Conservation (phyloP, 2,888 invertebrate genomes). For the Drosophila peninsularis region DNA sequence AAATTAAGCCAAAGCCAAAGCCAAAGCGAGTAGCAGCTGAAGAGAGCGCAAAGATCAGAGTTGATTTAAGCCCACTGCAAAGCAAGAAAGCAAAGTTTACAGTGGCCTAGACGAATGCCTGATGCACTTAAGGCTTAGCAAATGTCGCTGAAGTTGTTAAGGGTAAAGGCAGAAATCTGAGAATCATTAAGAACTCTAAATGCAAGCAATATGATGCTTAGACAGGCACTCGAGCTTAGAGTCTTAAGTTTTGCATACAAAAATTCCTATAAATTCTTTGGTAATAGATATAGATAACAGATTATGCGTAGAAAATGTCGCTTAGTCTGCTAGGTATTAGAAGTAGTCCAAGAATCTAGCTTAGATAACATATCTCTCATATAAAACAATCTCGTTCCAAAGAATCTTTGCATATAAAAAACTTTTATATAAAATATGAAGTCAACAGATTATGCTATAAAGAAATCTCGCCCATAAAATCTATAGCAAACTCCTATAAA, state of each 20-base stretch:
- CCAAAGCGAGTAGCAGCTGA: slow-evolving; percentile 20
- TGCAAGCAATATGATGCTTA: too few relatives aligned
- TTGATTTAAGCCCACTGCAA: slow-evolving; percentile 44
- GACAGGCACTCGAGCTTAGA: too few relatives aligned
- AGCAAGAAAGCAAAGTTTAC: slow-evolving; percentile 30
- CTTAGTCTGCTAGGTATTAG: too few relatives aligned
- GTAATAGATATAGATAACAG: not conserved
- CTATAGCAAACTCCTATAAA: not conserved
- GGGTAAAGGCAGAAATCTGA: not conserved
- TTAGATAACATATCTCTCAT: too few relatives aligned
- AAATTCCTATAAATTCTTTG: too few relatives aligned
- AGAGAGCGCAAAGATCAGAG: slow-evolving; percentile 47
- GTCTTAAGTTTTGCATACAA: too few relatives aligned
- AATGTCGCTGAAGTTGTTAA: too few relatives aligned
- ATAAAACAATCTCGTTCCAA: not conserved
- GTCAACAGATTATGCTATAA: not conserved
- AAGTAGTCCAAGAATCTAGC: too few relatives aligned
- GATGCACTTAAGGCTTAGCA: slow-evolving; percentile 14
- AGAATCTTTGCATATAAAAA: not conserved
- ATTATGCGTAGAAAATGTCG: not conserved
- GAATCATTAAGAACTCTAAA: not conserved
- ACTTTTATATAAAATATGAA: not conserved
- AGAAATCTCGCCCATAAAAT: not conserved
- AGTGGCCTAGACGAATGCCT: not conserved
- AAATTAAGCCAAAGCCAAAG: slow-evolving; percentile 71